Base-by-base conservation (phyloP, 92 coral and sea anemone species). In the Diadumene lineata region DNA sequence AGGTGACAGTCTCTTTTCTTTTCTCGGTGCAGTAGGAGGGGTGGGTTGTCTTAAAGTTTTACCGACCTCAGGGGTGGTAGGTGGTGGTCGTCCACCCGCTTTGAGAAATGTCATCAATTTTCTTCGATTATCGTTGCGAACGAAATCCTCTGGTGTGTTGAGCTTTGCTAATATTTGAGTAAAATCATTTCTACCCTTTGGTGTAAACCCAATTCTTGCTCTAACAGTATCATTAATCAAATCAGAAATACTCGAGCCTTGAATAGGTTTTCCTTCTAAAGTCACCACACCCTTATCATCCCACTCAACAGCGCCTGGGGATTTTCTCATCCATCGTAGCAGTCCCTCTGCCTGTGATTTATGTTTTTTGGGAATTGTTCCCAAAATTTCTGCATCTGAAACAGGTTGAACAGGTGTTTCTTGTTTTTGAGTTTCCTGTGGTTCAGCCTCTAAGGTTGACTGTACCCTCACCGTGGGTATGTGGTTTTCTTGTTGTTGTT, bases 361-460 rank as follows among this genome's bases (percentile, higher is more conserved):
- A 44, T 8, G 17, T 44, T 17, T 9, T 8, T 9, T 44, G 17
- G 51, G 51, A 8, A 44, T 17, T 44, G 51, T 44, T 44, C 17
- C 17, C 17, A 44, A 8, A 8, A 44, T 44, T 9, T 44, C 51
- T 44, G 51, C 51, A 17, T 44, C 17, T 44, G 51, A 8, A 44
- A 44, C 10, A 3, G 43, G 15, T 66, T 66, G 50, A 51, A 51
- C 7, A 24, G 17, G 26, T 32, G 19, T n/a, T n/a, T n/a, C 50
- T 30, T 25, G 50, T 66, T 18, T 48, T 11, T 66, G 71, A 51
- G 71, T 2, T 34, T 17, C 71, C 71, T 66, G 71, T 66, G 71
- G n/a, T n/a, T n/a, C n/a, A n/a, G n/a, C n/a, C n/a, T n/a, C n/a
- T n/a, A n/a, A n/a, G n/a, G n/a, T n/a, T 34, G 10, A 25, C 21